Evolutionary conservation across 2,888 invertebrate genomes (phyloP).

Genomic region (Lucinisca nassula): DNA sequence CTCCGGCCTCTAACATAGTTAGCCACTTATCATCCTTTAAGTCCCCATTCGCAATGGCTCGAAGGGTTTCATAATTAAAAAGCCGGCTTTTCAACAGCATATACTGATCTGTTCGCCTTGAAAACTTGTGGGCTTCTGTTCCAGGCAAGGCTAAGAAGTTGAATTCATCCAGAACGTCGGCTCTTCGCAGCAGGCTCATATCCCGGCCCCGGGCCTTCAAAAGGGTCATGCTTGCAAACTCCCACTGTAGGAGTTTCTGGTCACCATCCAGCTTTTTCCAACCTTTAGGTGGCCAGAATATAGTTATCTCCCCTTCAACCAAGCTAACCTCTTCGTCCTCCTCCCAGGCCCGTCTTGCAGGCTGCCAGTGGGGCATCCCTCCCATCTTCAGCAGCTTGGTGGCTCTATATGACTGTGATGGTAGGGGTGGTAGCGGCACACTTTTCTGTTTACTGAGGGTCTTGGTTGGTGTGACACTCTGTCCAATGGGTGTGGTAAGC

Average conservation of each 20-base stretch:
- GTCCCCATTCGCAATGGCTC: neutral
- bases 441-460: too few relatives aligned
- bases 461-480: too few relatives aligned
- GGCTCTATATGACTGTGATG: neutral
- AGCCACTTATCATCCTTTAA: neutral
- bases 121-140: neutral
- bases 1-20: neutral
- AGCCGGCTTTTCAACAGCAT: neutral
- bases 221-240: too few relatives aligned
- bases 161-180: neutral
- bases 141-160: neutral
- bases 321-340: neutral
- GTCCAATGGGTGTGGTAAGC: too few relatives aligned
- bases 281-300: too few relatives aligned
- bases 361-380: neutral
- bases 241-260: neutral
- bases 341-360: neutral
- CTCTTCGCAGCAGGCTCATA: neutral
- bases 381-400: neutral
- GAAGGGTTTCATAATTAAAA: neutral
- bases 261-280: neutral
- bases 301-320: neutral
- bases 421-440: neutral
- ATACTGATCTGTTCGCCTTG: neutral
- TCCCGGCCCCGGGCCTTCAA: neutral